Base-by-base conservation (phyloP, 2,113 vertebrate species). In the Pitta sordida region DNA sequence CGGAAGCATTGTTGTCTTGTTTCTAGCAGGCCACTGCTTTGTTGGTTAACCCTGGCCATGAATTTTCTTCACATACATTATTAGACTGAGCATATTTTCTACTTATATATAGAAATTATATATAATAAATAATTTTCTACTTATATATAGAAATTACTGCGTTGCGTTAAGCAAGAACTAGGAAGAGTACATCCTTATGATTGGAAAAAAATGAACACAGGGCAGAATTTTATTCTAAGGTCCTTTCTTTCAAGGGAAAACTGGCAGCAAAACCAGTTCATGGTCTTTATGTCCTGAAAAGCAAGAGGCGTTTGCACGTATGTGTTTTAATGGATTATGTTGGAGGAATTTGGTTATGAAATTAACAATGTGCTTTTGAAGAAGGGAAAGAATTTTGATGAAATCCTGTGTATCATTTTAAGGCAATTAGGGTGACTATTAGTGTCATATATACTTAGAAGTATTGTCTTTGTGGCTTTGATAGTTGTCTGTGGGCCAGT, bases 51-150 rank as follows among this genome's bases (percentile, higher is more conserved):
- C 94, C 95, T 95, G 76, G 92, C 93, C 96, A 95, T 88, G 93
- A 83, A 69, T 91, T 97, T 97, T 97, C 86, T 73, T 95, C 90
- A 85, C 90, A 83, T 91, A 92, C 96, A 94, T 96, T 97, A 97
- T 97, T 96, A 96, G 82, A 86, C 64, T 56, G 86, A 94, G 67
- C 77, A 26, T 92, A 94, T 95, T 95, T 97, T 96, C 96, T 97
- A 86, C 97, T 97, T 97, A 95, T 97, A 94, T n/a, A n/a, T n/a
- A n/a, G n/a, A n/a, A n/a, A n/a, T n/a, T n/a, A n/a, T n/a, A n/a
- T n/a, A n/a, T n/a, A n/a, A n/a, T n/a, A n/a, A n/a, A n/a, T n/a
- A n/a, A n/a, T n/a, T n/a, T n/a, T n/a, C 58, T 36, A 92, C 70
- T 94, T 80, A 81, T 74, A 81, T 64, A 83, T 94, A 94, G 77